These are phyloP conservation scores for Agrenia bidenticulata DNA, from an alignment of 2,888 invertebrate species.

Conservation along the genomic window DNA sequence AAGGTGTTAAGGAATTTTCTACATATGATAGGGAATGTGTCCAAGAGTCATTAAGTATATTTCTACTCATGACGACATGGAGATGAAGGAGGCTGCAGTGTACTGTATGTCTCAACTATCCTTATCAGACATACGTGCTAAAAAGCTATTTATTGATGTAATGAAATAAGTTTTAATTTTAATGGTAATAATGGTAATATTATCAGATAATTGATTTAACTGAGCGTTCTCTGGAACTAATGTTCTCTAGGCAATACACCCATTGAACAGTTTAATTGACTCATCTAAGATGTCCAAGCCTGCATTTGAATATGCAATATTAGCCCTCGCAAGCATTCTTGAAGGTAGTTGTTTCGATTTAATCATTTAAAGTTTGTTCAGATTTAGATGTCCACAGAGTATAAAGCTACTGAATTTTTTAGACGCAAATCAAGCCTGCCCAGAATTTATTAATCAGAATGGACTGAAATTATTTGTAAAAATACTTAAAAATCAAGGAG, in stretches of 20 bases:
- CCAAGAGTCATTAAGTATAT: conserved; percentile 6
- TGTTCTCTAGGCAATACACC: no score
- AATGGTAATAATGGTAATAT: conserved; percentile 10
- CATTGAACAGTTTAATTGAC: no score
- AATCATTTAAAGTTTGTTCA: no score
- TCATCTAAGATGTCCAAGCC: conserved; percentile 23
- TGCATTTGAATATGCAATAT: conserved; percentile 33
- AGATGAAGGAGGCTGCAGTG: conserved; percentile 29
- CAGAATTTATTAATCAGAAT: conserved; percentile 33
- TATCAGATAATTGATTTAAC: neutral
- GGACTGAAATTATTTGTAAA: conserved; percentile 27
- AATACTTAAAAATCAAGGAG: conserved; percentile 30
- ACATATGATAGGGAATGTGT: conserved; percentile 21
- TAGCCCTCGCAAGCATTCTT: conserved; percentile 36
- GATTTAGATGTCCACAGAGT: neutral
- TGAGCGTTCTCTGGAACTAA: no score
- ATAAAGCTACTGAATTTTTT: neutral
- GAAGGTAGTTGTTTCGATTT: conserved; percentile 19
- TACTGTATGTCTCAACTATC: conserved; percentile 30
- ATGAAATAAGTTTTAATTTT: neutral
- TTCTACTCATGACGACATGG: conserved; percentile 21
- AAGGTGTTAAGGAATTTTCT: no score
- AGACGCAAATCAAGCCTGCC: conserved; percentile 29
- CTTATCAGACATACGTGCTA: conserved; percentile 24
- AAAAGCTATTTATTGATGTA: conserved; percentile 11